These are phyloP conservation scores for Eulimnadia texana DNA, from an alignment of 1,140 invertebrate species.

Conservation along the genomic window DNA sequence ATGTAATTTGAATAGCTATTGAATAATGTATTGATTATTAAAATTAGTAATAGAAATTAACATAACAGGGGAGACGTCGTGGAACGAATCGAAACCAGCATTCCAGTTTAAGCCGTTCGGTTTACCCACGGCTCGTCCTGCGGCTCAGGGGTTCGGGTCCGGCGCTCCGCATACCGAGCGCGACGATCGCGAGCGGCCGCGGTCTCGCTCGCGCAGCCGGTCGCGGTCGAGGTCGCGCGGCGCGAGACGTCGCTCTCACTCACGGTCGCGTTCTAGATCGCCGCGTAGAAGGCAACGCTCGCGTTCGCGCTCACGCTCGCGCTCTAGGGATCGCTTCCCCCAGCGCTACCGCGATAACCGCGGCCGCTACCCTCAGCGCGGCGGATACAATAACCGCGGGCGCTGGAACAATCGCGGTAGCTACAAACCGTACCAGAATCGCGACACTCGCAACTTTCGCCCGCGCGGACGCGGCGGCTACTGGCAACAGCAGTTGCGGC, in stretches of 20 bases:
- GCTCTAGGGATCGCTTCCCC: constrained; percentile 18
- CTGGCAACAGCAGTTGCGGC: constrained; percentile 7
- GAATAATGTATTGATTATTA: too few relatives aligned
- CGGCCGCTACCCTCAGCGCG: constrained; percentile 11
- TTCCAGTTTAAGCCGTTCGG: constrained; percentile 4
- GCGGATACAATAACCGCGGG: constrained; percentile 1
- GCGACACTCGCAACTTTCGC: constrained; percentile 6
- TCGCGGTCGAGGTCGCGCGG: constrained; percentile 1
- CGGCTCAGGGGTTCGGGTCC: not conserved
- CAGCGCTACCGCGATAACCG: constrained; percentile 1
- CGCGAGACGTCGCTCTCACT: not conserved
- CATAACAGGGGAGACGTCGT: too few relatives aligned
- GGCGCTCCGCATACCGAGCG: not conserved
- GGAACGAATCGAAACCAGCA: not conserved
- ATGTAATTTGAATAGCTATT: too few relatives aligned
- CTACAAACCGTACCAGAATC: constrained; percentile 8
- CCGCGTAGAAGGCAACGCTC: too few relatives aligned
- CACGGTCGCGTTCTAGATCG: constrained; percentile 19
- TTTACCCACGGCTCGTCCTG: not conserved
- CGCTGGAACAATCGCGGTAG: constrained; percentile 4
- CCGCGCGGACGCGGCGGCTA: constrained; percentile 6
- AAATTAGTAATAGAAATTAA: too few relatives aligned
- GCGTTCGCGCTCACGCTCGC: constrained; percentile 21
- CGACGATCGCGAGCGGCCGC: not conserved
- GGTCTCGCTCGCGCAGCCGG: not conserved